Conservation (phyloP, 2,888 invertebrate species). For the Colostygia pectinataria region DNA sequence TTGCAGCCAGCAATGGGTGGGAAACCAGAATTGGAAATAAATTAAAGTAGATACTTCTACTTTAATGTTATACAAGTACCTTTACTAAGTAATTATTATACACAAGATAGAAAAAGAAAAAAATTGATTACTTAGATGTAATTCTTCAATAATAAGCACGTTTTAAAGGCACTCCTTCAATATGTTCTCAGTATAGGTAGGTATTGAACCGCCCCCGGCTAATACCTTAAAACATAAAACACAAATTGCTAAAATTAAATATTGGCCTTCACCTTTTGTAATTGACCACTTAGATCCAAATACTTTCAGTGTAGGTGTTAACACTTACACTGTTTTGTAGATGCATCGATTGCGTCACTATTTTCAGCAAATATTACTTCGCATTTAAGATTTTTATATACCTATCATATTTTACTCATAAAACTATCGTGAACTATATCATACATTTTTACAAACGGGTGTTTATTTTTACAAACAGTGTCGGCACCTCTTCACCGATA, state of each 20-base stretch:
- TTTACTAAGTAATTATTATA: conserved; percentile 2
- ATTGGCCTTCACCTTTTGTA: conserved; percentile 27
- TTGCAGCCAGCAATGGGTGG: conserved; percentile 14
- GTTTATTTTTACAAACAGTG: too few species aligned
- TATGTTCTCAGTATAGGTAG: not conserved
- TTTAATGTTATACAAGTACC: conserved; percentile 1
- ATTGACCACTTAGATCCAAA: conserved; percentile 22
- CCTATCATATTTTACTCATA: too few species aligned
- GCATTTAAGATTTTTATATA: too few species aligned
- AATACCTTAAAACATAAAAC: not conserved
- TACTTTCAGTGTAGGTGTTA: conserved; percentile 24
- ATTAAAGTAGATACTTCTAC: too few species aligned
- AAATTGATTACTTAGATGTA: too few species aligned
- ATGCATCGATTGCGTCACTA: conserved; percentile 23
- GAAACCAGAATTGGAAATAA: conserved; percentile 25
- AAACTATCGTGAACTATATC: too few species aligned
- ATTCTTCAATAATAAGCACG: too few species aligned
- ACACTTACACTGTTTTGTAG: conserved; percentile 17
- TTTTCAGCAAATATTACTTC: not conserved
- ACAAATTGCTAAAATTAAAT: conserved; percentile 19
- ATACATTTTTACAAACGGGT: too few species aligned
- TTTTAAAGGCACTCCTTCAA: too few species aligned
- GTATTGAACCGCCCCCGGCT: conserved; percentile 7
- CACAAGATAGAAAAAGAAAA: too few species aligned
- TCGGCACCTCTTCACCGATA: too few species aligned